Conservation (phyloP, 2,113 vertebrate genomes). For the Pampusana beccarii region DNA sequence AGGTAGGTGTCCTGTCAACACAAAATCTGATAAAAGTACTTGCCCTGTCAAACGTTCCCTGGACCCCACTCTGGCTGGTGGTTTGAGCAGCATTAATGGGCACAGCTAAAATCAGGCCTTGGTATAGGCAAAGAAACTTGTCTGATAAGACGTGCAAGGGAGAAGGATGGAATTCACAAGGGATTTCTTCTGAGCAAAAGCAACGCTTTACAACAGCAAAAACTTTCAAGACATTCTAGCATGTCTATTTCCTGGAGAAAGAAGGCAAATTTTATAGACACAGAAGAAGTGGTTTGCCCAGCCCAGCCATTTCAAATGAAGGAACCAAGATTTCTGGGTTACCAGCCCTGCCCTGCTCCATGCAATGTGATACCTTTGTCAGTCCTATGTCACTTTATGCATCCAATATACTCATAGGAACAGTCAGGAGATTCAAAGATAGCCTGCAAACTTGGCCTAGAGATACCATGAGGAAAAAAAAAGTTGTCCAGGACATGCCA, state of each 20-base stretch:
- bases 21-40: not conserved
- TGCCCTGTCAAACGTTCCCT: fast-evolving
- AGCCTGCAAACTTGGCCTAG: not conserved
- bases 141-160: not conserved
- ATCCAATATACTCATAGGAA: fast-evolving
- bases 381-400: not conserved
- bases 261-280: not conserved
- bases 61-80: not conserved
- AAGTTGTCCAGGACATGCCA: fast-evolving
- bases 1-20: not conserved
- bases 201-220: not conserved
- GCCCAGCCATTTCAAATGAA: not conserved
- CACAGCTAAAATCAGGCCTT: not conserved
- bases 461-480: not conserved
- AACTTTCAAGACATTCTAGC: not conserved
- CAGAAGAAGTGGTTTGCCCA: not conserved
- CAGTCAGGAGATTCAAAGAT: not conserved
- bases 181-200: not conserved
- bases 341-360: not conserved
- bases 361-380: fast-evolving
- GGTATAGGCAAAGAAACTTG: fast-evolving
- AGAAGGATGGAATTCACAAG: not conserved
- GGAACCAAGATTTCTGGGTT: not conserved
- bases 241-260: not conserved
- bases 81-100: not conserved